phyloP scores from a whole-genome alignment of 53 echinoderm and acorn worm species.

The Glandiceps talaboti region DNA sequence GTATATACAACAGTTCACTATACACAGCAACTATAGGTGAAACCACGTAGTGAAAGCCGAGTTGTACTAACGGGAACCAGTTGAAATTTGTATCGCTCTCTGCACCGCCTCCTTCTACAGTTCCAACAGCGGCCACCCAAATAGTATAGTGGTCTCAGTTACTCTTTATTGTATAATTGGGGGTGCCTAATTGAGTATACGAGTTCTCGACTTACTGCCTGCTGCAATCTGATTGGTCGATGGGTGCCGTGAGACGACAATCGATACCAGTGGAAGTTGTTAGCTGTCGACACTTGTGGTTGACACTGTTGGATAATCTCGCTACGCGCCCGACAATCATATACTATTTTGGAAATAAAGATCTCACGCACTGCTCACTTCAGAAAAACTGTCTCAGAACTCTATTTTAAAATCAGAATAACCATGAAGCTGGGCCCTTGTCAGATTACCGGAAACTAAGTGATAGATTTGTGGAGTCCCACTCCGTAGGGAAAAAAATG shows the following conservation, averaged over 20 bases:
- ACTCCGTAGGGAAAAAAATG: background rate
- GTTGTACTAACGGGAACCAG: background rate
- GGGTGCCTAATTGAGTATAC: background rate
- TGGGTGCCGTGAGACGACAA: background rate
- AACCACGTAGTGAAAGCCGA: background rate
- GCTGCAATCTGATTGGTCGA: slow-evolving; percentile 28
- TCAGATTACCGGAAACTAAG: too few species aligned
- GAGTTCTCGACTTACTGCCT: background rate
- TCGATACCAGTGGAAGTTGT: background rate
- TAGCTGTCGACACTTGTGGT: background rate
- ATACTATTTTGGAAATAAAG: too few species aligned
- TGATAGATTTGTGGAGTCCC: too few species aligned
- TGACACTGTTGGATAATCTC: too few species aligned
- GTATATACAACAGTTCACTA: background rate
- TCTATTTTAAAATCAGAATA: too few species aligned
- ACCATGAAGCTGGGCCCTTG: too few species aligned
- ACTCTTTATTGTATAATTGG: background rate
- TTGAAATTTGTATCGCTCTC: background rate
- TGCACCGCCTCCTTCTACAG: background rate
- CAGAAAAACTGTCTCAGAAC: too few species aligned
- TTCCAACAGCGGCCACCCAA: slow-evolving; percentile 35
- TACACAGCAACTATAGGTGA: background rate
- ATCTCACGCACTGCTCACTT: too few species aligned
- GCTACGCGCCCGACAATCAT: too few species aligned
- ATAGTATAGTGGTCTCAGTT: slow-evolving; percentile 13